A percentile compares a stretch with the other conserved stretches of the same genome.
Conservation (phyloP, 2,888 invertebrate species). For the Sesia apiformis region DNA sequence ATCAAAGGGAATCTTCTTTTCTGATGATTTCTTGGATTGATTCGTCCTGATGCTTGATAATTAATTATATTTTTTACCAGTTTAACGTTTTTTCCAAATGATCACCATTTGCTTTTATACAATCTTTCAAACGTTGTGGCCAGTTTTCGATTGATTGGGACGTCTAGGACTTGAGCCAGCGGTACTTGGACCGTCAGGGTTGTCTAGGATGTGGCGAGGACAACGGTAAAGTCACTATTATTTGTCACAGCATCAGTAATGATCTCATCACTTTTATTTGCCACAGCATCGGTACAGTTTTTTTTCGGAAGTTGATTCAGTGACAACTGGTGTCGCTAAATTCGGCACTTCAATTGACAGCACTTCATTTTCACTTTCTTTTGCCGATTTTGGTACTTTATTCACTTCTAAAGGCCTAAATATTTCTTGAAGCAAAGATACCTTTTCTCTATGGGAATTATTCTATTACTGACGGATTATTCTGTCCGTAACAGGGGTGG, state of each 20-base stretch:
- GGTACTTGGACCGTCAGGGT: too few species aligned
- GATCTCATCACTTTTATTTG: neutral
- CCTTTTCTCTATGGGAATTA: conserved; percentile 65
- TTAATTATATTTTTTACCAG: too few species aligned
- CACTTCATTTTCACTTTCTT: conserved; percentile 59
- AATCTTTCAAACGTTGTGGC: too few species aligned
- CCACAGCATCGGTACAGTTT: neutral
- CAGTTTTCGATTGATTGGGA: too few species aligned
- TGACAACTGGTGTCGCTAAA: conserved; percentile 25
- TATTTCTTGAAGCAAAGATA: conserved; percentile 65
- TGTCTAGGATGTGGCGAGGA: too few species aligned
- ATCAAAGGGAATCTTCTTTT: too few species aligned
- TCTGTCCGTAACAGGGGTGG: too few species aligned
- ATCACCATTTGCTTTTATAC: too few species aligned
- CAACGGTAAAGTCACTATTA: neutral
- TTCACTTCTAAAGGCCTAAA: conserved; percentile 65
- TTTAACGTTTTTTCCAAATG: too few species aligned
- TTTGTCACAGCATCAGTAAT: neutral
- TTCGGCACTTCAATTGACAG: conserved; percentile 59
- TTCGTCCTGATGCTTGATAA: too few species aligned
- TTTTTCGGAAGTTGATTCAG: conserved; percentile 25
- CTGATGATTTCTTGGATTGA: too few species aligned
- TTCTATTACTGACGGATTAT: conserved; percentile 48
- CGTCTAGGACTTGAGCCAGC: too few species aligned
- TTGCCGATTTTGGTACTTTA: conserved; percentile 56